A percentile compares a stretch with the other conserved stretches of the same genome.
Evolutionary conservation across 2,113 vertebrate species (phyloP).

Genomic region (Psammodynastes pulverulentus): DNA sequence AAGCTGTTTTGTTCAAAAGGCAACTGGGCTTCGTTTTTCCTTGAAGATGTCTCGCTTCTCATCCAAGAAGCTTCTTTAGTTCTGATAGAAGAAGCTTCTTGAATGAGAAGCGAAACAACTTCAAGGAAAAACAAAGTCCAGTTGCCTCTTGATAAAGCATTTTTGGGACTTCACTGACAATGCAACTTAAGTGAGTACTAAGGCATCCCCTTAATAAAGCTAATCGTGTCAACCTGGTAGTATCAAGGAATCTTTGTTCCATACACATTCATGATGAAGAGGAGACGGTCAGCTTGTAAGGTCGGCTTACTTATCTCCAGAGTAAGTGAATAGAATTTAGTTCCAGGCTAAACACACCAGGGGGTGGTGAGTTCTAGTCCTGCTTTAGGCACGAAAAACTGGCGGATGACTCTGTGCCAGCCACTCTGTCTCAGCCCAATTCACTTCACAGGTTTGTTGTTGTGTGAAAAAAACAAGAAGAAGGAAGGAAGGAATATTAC

Average conservation of each 20-base stretch:
- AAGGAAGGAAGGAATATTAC: neutral
- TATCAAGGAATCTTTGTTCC: neutral
- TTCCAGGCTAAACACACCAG: neutral
- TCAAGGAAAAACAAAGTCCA: too few species aligned
- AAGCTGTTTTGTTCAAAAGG: neutral
- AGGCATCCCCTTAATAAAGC: neutral
- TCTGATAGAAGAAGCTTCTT: too few species aligned
- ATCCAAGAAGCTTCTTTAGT: too few species aligned
- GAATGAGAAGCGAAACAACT: too few species aligned
- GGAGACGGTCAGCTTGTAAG: slow-evolving; percentile 16
- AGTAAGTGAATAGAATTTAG: neutral
- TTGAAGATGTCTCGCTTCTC: neutral
- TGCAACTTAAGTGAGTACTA: neutral
- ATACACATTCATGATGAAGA: neutral
- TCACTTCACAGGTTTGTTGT: neutral
- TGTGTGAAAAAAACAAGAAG: too few species aligned
- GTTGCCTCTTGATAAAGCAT: neutral
- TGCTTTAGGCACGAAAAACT: neutral
- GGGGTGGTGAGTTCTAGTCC: neutral
- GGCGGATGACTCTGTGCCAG: neutral
- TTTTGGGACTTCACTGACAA: neutral
- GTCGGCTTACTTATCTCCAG: neutral
- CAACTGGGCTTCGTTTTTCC: neutral
- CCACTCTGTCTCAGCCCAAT: neutral
- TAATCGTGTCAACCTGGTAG: neutral